Evolutionary conservation across 2,113 vertebrate genomes (phyloP), one percentile per base, ranked within the genome.

Genomic region (Pelecanoides urinatrix): DNA sequence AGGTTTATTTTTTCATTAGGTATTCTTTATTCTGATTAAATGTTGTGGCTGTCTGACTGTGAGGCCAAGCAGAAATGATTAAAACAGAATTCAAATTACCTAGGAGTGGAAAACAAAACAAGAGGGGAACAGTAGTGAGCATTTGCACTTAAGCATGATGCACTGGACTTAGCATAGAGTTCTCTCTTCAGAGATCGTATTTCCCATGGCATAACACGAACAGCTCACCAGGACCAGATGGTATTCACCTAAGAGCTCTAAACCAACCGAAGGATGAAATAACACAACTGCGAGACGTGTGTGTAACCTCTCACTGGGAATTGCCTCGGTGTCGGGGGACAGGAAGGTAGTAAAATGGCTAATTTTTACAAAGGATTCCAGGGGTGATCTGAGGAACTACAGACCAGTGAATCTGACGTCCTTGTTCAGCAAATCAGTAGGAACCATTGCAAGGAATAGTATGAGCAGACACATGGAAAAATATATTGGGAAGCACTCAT

Each of bases 201-300:
- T 78, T 63, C 88, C 62, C 80, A 83, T 2, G 58, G 49, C 36
- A 66, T 38, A 55, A 38, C 16, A 10, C 74, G 26, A 74, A 44
- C 3, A 72, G 70, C 81, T 40, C 94, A 21, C 77, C 5, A 65
- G 77, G 87, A 85, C 16, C 77, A 89, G 66, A 85, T 22, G 70
- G 77, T 61, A 85, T 90, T 85, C 87, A 65, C 77, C 56, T 7
- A 56, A 61, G 84, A 61, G 91, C 73, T 81, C 56, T 87, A 78
- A 95, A 88, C 16, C 73, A 90, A 26, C 52, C 1, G 16, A 88
- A 91, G 93, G 89, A 68, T 91, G 71, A 91, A 92, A 85, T 42
- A 49, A 47, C 65, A 44, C 27, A 56, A 44, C 89, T 11, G 50
- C 0, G 0, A 91, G 45, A 36, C 0, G 0, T 18, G 44, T 9